Evolutionary conservation across 2,113 vertebrate species (phyloP), one percentile per base, ranked within the genome.

Genomic region (Stictonetta naevosa): DNA sequence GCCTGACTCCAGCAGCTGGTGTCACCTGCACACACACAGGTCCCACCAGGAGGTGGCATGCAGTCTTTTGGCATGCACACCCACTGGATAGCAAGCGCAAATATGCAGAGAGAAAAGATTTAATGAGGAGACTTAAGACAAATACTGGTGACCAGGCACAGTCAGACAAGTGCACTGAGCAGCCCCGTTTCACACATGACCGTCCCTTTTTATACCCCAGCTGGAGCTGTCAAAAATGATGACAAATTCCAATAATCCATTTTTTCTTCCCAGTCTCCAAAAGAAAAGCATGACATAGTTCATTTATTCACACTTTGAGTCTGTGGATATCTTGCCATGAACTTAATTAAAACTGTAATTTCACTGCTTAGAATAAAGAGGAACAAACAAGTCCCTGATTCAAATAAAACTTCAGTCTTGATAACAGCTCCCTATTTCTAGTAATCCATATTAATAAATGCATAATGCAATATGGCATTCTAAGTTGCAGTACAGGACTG

Each of bases 381-480:
- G 38, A 72, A 79, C 20, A 60, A 80, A 64, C 8, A 50, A 64
- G 23, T 29, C 16, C 7, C 5, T 3, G 5, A 18, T 55, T 53
- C 28, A 71, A 80, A 76, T 69, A 44, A 80, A 84, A 52, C 17
- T 10, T 53, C 19, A 50, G 6, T 38, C 28, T 14, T 42, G 8
- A 1, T 81, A 55, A 34, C 38, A 62, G 42, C 12, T 38, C 8
- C 23, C 14, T 44, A 23, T 69, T 75, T 60, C 69, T 23, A 73
- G 66, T 13, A 31, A 48, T 36, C 13, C 13, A 2, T 42, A 25
- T 48, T 23, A 40, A 16, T 26, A 52, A 31, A 26, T 29, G 20
- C 33, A 42, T 44, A 53, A 64, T 15, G 31, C 4, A 2, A 29
- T 15, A 46, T 3, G 3, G 16, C 16, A 76, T 1, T 0, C 72